Evolutionary conservation across 1,140 invertebrate genomes (phyloP), one percentile per base, ranked within the genome.

Genomic region (Macrosteles quadrilineatus): DNA sequence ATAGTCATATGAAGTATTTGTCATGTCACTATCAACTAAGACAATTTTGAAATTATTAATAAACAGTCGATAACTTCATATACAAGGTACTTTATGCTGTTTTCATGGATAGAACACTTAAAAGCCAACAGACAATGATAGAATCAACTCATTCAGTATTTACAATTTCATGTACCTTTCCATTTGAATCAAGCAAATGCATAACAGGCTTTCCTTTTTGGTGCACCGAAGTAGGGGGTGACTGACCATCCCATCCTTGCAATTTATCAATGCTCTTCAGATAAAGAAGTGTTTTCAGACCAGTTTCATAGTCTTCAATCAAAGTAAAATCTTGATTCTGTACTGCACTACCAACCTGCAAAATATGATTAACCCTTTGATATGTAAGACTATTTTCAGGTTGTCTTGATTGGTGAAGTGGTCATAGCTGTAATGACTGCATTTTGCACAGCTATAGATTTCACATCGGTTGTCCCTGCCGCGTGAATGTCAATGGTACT

Each of bases 241-340:
- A 96, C 79, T 99, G 97, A 0, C 97, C 96, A 74, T 93, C 88
- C 97, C 97, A 99, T 31, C 87, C 85, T 55, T 84, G 78, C 1
- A 87, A 77, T 1, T 87, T 81, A 2, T 87, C 81, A 1, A 92
- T 79, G 36, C 86, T 87, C 64, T 91, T 84, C 14, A 98, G 78
- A 77, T 98, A 99, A 0, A 99, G 80, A 27, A 98, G 80, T 0
- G 96, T 85, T 82, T 96, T 96, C 9, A 99, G 83, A 0, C 96
- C 96, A 2, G 88, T 93, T 45, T 91, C 87, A 77, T 98, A 99
- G 80, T 99, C 96, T 14, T 98, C 91, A 67, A 98, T 91, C 0
- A 98, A 78, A 0, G 96, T 97, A 75, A 97, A 98, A 81, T 98
- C 97, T 84, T 99, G 98, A 83, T 99, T 99, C 80, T 99, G 98